These are phyloP conservation scores for Paracanthobrama guichenoti DNA, from an alignment of 2,113 vertebrate genomes.

Conservation along the genomic window DNA sequence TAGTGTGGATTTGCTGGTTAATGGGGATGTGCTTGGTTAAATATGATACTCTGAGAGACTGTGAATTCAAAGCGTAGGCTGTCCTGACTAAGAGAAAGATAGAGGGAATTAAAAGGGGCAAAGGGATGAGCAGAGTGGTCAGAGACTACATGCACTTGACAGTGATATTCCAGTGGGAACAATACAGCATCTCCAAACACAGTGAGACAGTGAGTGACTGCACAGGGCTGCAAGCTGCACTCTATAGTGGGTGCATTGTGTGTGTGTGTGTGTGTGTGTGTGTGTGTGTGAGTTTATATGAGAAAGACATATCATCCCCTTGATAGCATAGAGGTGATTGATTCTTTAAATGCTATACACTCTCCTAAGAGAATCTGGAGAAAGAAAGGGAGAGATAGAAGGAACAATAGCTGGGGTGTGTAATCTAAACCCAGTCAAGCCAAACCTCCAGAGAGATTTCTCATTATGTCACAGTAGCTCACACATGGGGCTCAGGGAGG, in stretches of 20 bases:
- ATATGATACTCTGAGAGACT: constrained; percentile 9
- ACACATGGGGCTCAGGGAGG: constrained; percentile 40
- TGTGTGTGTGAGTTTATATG: constrained; percentile 28
- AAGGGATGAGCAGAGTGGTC: constrained; percentile 16
- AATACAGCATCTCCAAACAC: constrained; percentile 13
- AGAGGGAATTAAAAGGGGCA: constrained; percentile 12
- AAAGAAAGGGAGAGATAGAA: constrained; percentile 24
- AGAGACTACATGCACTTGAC: constrained; percentile 6
- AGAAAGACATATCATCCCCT: constrained; percentile 41
- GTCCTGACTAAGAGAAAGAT: background rate
- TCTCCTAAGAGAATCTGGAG: constrained; percentile 4
- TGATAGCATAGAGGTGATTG: constrained; percentile 36
- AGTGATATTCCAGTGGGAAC: constrained; percentile 4
- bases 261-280: too few species aligned
- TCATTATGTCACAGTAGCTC: constrained; percentile 57
- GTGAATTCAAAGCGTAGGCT: background rate
- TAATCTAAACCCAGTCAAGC: constrained; percentile 54
- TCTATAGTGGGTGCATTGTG: constrained; percentile 9
- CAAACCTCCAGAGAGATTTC: constrained; percentile 52
- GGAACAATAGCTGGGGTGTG: constrained; percentile 51
- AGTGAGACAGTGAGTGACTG: constrained; percentile 6
- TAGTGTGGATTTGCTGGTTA: background rate
- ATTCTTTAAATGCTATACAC: constrained; percentile 44
- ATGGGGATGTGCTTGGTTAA: constrained; percentile 11
- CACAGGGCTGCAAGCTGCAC: background rate